Evolutionary conservation across 2,888 invertebrate genomes (phyloP), one percentile per base, ranked within the genome.

Genomic region (Sialis lutaria): DNA sequence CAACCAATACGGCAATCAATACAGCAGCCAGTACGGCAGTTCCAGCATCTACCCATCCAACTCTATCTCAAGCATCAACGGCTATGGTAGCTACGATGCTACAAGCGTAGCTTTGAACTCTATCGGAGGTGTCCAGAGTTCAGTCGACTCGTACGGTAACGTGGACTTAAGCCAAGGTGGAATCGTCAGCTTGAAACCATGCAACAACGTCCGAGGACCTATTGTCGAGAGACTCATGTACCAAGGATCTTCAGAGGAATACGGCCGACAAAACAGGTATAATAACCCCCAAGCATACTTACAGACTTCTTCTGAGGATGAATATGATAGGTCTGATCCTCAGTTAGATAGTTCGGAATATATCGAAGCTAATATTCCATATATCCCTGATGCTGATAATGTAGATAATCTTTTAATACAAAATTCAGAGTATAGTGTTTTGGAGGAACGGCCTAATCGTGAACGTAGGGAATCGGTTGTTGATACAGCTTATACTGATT

Each of bases 341-440:
- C 10, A 40, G 8, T 31, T 40, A 31, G 31, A 32, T 32, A 45
- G 35, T 45, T 13, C 30, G 8, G 31, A 39, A 8, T 45, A 30
- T 31, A 32, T 45, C 10, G 45, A 45, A 35, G 45, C 45, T 2
- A 45, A 45, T 40, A 40, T 39, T 9, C 45, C 45, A 5, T 45
- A 40, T 32, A 32, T 40, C 6, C 45, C 45, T n/a, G 47, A 42
- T 31, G 30, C 10, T n/a, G 47, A 47, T 30, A 47, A 47, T 41
- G 30, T 47, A 47, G 47, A 47, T 33, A 47, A 42, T 47, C 13
- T 34, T 10, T 30, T 33, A 35, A 33, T 47, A 10, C 35, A 47
- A 42, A 47, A 47, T 47, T 47, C 47, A 7, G 42, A 47, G 13
- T 47, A 47, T 42, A 37, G 47, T 37, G 42, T 47, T 42, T 47